A percentile compares a stretch with the other conserved stretches of the same genome.
phyloP scores from a whole-genome alignment of 2,888 invertebrate species.

The Shargacucullia verbasci region DNA sequence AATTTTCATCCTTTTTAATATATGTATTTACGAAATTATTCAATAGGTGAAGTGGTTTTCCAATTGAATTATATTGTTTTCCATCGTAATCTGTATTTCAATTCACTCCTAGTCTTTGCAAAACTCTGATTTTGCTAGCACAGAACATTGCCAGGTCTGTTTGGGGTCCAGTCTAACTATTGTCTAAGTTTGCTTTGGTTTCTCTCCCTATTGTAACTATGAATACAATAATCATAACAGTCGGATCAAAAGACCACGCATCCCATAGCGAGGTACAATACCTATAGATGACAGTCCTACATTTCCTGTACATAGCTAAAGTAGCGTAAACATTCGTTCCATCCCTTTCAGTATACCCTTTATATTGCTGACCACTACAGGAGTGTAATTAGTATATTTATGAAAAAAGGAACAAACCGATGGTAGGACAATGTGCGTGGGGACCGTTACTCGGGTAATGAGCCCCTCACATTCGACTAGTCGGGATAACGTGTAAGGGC shows the following conservation, averaged over 20 bases:
- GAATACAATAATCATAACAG: constrained; percentile 38
- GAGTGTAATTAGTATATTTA: constrained; percentile 60
- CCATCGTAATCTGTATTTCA: too few relatives aligned
- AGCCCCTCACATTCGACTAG: constrained; percentile 67
- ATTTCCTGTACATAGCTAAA: constrained; percentile 18
- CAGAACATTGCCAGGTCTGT: too few relatives aligned
- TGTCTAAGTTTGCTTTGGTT: too few relatives aligned
- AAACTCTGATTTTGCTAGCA: too few relatives aligned
- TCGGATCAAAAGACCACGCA: constrained; percentile 42
- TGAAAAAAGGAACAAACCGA: constrained; percentile 59
- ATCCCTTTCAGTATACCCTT: constrained; percentile 44
- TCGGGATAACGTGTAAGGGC: constrained; percentile 60
- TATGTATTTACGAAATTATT: constrained; percentile 11
- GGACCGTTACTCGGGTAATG: constrained; percentile 67
- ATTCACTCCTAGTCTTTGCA: too few relatives aligned
- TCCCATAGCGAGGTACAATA: constrained; percentile 39
- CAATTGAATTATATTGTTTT: too few relatives aligned
- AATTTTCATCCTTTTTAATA: constrained; percentile 26
- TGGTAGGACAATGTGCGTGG: constrained; percentile 59
- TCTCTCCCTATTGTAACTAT: too few relatives aligned
- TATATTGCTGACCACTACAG: constrained; percentile 36
- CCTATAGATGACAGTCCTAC: constrained; percentile 30
- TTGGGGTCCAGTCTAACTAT: too few relatives aligned
- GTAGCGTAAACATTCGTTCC: constrained; percentile 39
- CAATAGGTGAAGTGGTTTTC: too few relatives aligned